Base-by-base conservation (phyloP, 2,797 vertebrate species). In the Gymnoscopelus microlampas region DNA sequence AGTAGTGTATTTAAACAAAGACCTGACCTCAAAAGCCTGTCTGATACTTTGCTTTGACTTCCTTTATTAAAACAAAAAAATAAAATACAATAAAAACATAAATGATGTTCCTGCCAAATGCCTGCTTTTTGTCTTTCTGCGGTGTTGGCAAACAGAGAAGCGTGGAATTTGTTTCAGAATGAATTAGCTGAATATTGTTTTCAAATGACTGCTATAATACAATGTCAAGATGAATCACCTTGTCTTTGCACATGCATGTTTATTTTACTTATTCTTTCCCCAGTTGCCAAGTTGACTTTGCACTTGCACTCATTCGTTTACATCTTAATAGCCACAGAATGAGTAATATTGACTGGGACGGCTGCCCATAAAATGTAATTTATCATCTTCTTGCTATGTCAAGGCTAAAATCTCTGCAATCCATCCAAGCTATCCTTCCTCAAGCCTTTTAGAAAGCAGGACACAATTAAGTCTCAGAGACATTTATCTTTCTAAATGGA, bases 1-100 rank as follows among this genome's bases (percentile, higher is more conserved):
- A 4, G 29, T 14, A 23, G 49, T 75, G 78, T 74, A 76, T 84
- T 83, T 70, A 77, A 85, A 88, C 76, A 83, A 85, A 79, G 79
- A 56, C 32, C 74, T 77, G 76, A 83, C 73, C 81, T 63, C 77
- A 68, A 84, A 79, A 73, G 23, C 64, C 57, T 44, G 32, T 66
- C 10, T 68, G 63, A 84, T 76, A 74, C 63, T 62, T 81, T n/a
- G 44, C 71, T 77, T 19, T 56, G 73, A 60, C 53, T 53, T 23
- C 13, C 66, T 78, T 74, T 70, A 29, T 64, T 6, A 66, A 57
- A 66, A 50, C 64, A 66, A 39, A 44, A 35, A 44, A 10, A 7
- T 2, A 44, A 10, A 44, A 10, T 7, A 57, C 74, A 83, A 24
- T 29, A 76, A 54, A 48, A 24, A 23, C 12, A 67, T 51, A 61